A percentile compares a stretch with the other conserved stretches of the same genome.
Evolutionary conservation across 2,113 vertebrate genomes (phyloP).

Genomic region (Anser brachyrhynchus): DNA sequence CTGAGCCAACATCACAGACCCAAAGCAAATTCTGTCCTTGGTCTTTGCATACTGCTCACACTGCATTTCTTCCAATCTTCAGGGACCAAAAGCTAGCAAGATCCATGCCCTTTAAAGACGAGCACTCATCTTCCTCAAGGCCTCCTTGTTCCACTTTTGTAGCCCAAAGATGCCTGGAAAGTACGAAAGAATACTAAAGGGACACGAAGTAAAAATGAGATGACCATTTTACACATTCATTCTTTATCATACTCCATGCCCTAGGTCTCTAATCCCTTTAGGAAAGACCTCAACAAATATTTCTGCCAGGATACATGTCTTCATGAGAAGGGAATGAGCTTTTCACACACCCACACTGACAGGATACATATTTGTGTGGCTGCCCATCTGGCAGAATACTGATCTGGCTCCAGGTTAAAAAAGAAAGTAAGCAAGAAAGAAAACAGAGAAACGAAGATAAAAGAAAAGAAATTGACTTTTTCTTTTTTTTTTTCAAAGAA

Average conservation of each 20-base stretch:
- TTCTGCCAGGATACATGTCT: not conserved
- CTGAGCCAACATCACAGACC: not conserved
- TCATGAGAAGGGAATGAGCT: not conserved
- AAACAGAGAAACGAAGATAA: not conserved
- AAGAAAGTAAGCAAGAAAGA: fast-evolving
- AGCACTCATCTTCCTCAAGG: not conserved
- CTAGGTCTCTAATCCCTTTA: not conserved
- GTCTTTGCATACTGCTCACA: not conserved
- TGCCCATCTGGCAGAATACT: not conserved
- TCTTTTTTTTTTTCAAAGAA: not conserved
- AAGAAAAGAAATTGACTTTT: fast-evolving
- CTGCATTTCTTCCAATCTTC: not conserved
- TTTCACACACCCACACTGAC: not conserved
- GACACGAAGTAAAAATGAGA: not conserved
- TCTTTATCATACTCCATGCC: not conserved
- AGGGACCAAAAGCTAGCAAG: not conserved
- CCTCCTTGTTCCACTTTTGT: not conserved
- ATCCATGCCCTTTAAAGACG: not conserved
- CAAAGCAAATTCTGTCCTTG: not conserved
- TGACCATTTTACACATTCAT: not conserved
- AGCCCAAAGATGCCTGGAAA: not conserved
- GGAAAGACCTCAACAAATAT: not conserved
- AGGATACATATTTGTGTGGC: not conserved
- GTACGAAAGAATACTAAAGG: not conserved
- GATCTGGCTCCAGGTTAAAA: not conserved